Evolutionary conservation across 2,888 invertebrate genomes (phyloP).

Genomic region (Sesia apiformis): DNA sequence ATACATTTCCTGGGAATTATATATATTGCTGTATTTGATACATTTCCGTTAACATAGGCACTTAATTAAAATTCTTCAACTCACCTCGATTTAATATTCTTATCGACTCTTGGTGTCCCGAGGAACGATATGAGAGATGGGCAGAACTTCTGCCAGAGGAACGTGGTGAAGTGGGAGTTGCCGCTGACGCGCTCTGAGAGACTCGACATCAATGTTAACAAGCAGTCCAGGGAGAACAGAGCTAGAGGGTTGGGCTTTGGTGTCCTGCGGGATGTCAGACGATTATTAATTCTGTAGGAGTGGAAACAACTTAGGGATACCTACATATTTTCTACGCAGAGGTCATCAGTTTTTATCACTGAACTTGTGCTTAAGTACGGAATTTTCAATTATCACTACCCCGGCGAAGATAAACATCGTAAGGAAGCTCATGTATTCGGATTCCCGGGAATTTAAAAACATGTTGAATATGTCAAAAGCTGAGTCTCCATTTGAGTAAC

Average conservation of each 20-base stretch:
- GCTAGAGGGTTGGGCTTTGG: slow-evolving; percentile 78
- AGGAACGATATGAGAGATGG: slow-evolving; percentile 91
- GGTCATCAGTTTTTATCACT: no score
- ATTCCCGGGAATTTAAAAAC: no score
- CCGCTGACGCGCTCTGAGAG: slow-evolving; percentile 87
- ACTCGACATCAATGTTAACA: slow-evolving; percentile 88
- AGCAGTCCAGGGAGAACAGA: slow-evolving; percentile 89
- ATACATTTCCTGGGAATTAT: no score
- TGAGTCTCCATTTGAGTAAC: no score
- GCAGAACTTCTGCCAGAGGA: slow-evolving; percentile 94
- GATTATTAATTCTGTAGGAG: neutral
- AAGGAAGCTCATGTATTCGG: no score
- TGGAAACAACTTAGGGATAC: neutral
- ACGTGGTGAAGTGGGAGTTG: slow-evolving; percentile 89
- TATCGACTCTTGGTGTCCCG: slow-evolving; percentile 90
- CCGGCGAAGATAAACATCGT: no score
- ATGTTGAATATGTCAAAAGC: no score
- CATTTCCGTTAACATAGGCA: no score
- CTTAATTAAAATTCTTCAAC: slow-evolving; percentile 9
- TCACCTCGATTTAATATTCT: slow-evolving; percentile 82
- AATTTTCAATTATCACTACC: no score
- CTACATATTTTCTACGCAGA: neutral
- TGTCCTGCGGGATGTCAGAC: slow-evolving; percentile 43
- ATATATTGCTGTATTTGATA: no score
- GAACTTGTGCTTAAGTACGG: no score